Evolutionary conservation across 2,797 vertebrate species (phyloP).

Genomic region (Channa striata): DNA sequence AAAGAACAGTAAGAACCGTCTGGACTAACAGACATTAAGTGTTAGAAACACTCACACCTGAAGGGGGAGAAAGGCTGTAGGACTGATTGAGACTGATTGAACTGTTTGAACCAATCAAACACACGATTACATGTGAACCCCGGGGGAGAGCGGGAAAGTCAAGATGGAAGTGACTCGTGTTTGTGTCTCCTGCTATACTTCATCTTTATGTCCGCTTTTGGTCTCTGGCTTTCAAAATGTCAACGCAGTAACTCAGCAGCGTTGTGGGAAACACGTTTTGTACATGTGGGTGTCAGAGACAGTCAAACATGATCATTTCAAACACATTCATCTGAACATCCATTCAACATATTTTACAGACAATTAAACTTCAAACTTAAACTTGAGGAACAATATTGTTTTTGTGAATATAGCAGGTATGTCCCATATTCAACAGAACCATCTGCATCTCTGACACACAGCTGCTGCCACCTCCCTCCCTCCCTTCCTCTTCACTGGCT

Average conservation of each 20-base stretch:
- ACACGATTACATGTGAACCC: slow-evolving; percentile 12
- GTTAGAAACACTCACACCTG: not conserved
- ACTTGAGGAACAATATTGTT: not conserved
- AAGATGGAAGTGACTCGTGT: slow-evolving; percentile 19
- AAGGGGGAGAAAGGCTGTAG: not conserved
- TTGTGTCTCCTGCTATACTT: not conserved
- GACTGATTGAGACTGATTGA: too few species aligned
- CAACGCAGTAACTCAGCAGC: not conserved
- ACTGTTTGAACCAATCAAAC: slow-evolving; percentile 8
- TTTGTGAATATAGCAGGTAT: not conserved
- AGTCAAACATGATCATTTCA: too few species aligned
- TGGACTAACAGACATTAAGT: not conserved
- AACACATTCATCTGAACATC: too few species aligned
- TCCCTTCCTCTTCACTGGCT: slow-evolving; percentile 30
- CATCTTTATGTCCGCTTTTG: not conserved
- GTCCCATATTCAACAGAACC: not conserved
- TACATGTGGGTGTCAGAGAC: not conserved
- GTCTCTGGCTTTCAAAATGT: not conserved
- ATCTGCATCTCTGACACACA: slow-evolving; percentile 40
- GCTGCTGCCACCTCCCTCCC: slow-evolving; percentile 30
- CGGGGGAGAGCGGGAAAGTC: slow-evolving; percentile 37
- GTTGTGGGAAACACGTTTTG: not conserved
- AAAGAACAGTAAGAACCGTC: not conserved
- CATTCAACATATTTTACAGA: not conserved
- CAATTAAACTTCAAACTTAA: not conserved